These are phyloP conservation scores for Loripinus fragilis DNA, from an alignment of 2,888 invertebrate species.

Conservation along the genomic window DNA sequence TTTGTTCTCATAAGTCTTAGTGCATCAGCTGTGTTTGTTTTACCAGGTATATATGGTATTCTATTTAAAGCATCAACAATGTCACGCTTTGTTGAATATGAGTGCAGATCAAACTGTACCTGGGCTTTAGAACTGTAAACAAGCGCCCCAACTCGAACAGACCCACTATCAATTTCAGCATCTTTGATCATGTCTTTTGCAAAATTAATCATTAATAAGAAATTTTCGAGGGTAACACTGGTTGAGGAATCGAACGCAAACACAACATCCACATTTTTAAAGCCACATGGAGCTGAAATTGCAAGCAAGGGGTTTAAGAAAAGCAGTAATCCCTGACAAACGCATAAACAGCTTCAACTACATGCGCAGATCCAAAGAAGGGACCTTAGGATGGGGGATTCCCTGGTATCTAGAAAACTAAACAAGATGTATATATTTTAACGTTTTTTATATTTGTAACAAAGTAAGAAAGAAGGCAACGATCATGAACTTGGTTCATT, in stretches of 20 bases:
- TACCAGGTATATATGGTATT: conserved; percentile 62
- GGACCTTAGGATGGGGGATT: too few species aligned
- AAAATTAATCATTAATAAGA: conserved; percentile 65
- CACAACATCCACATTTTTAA: conserved; percentile 60
- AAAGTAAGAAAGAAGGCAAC: too few species aligned
- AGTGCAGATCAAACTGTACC: conserved; percentile 71
- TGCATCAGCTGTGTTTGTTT: conserved; percentile 73
- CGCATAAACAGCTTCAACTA: too few species aligned
- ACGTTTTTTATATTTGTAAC: too few species aligned
- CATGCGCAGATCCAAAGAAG: too few species aligned
- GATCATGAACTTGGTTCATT: too few species aligned
- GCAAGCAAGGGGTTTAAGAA: conserved; percentile 12
- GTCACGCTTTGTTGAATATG: conserved; percentile 43
- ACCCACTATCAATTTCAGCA: conserved; percentile 69
- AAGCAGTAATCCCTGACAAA: too few species aligned
- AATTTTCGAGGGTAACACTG: conserved; percentile 62
- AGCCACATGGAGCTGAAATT: conserved; percentile 49
- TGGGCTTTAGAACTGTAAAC: conserved; percentile 67
- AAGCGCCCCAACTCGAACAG: conserved; percentile 70
- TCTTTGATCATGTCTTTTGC: conserved; percentile 58
- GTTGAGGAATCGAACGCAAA: conserved; percentile 67
- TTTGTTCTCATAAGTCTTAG: conserved; percentile 65
- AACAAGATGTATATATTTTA: too few species aligned
- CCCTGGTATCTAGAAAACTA: too few species aligned
- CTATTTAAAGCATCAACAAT: conserved; percentile 65